phyloP scores from a whole-genome alignment of 2,113 vertebrate genomes.

The Gambusia holbrooki region DNA sequence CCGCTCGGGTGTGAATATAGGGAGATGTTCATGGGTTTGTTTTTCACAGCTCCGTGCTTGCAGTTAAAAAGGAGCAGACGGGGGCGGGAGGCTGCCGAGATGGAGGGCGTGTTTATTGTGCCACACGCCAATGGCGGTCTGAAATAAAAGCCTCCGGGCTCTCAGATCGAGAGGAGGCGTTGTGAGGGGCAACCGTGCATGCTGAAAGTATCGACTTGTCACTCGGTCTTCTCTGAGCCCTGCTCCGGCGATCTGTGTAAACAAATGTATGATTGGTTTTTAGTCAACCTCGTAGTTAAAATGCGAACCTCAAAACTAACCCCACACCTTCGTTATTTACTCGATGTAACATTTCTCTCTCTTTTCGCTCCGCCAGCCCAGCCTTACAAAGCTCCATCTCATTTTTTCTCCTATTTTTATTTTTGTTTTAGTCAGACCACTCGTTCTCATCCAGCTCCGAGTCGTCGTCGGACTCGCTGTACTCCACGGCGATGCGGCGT shows the following conservation, averaged over 20 bases:
- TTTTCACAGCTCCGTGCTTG: conserved; percentile 44
- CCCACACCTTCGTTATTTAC: conserved; percentile 18
- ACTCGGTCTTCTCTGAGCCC: not conserved
- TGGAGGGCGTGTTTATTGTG: conserved; percentile 12
- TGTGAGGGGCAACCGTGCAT: conserved; percentile 33
- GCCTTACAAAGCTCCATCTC: not conserved
- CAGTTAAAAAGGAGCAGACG: conserved; percentile 28
- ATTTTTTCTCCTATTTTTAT: not conserved
- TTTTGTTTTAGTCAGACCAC: conserved; percentile 87
- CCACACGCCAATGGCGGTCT: not conserved
- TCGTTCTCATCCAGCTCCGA: conserved; percentile 93
- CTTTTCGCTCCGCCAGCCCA: not conserved
- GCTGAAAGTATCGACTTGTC: conserved; percentile 9
- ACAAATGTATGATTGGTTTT: conserved; percentile 3
- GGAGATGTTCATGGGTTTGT: conserved; percentile 23
- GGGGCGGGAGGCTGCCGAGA: conserved; percentile 24
- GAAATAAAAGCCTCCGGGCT: conserved; percentile 24
- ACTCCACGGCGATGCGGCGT: conserved; percentile 92
- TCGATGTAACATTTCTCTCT: conserved; percentile 3
- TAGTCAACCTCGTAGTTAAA: not conserved
- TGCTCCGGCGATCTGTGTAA: not conserved
- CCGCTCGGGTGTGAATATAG: conserved; percentile 2
- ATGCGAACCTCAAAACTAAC: conserved; percentile 20
- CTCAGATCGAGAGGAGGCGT: conserved; percentile 17
- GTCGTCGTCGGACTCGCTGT: conserved; percentile 95